Base-by-base conservation (phyloP, 2,797 vertebrate genomes). In the Valencia hispanica region DNA sequence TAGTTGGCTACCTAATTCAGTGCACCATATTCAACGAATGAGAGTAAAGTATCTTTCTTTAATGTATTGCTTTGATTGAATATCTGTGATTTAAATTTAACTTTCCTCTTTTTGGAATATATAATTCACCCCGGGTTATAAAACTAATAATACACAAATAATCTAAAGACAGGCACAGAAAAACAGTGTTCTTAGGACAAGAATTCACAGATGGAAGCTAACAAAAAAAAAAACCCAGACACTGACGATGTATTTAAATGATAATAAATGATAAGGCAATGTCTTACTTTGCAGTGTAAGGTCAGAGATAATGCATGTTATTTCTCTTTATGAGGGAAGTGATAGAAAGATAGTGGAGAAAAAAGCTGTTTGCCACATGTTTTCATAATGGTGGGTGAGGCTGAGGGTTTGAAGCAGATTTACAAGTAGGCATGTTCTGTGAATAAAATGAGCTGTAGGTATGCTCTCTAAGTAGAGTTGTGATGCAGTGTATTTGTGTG, bases 281-380 rank as follows among this genome's bases (percentile, higher is more conserved):
- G 32, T 8, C 65, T 68, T 68, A 43, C 5, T 43, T n/a, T 66
- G 12, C 5, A 41, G 39, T 20, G 10, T 39, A 65, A 39, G 65
- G 39, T 68, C 63, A 66, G 63, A 66, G 36, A 66, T 41, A 66
- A 41, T 66, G 36, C 36, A 66, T 12, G 36, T 14, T n/a, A 63
- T 66, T 41, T 66, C 2, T 41, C 36, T 66, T 66, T 34, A 63
- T 36, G 20, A 63, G 36, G 18, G 15, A 17, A 34, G 32, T 14
- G 59, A 3, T 8, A 22, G 59, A 36, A 63, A 41, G 63, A 66
- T 7, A 41, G 36, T 25, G 10, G 61, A 9, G 25, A 14, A 14
- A 32, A 12, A 11, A 36, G 11, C 22, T 22, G 22, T 41, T 43
- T 1, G 63, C 36, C 25, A n/a, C 20, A 66, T 43, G 39, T 27